Evolutionary conservation across 2,113 vertebrate genomes (phyloP), one percentile per base, ranked within the genome.

Genomic region (Calypte anna): DNA sequence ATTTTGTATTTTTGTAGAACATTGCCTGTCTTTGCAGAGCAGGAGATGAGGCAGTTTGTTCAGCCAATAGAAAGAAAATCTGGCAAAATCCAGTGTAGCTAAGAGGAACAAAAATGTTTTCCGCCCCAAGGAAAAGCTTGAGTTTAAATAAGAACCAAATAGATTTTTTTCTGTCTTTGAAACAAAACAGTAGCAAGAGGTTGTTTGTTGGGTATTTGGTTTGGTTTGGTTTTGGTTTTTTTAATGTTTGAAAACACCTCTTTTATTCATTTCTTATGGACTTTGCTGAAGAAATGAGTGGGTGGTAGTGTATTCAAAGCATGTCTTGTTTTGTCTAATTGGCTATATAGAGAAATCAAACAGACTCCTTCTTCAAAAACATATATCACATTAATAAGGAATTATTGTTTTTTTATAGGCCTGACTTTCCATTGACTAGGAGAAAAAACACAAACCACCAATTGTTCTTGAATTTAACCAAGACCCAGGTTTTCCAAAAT

Each of bases 251-350:
- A 79, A 92, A 96, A 87, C 53, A 44, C 9, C 3, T 80, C 20
- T 58, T 84, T 80, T 81, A 66, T 73, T 85, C 61, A 23, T 33
- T 70, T 88, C 77, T 76, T 76, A 69, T 2, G 61, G 86, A 68
- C 77, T 31, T 62, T 84, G 55, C 17, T 55, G 46, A 87, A 76
- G 48, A 79, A 88, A 88, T 27, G 67, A 80, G 51, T 90, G 48
- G 57, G 77, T 91, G 70, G n/a, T 88, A 44, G 85, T 79, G 31
- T 81, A 87, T 72, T 94, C 86, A 91, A 83, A 96, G 67, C 85
- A 86, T 86, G 61, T 86, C 79, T 67, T 82, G 24, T 87, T 72
- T 76, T 51, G 38, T 91, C 63, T 95, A 89, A 94, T 88, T 90
- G 67, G 54, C 68, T 91, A 36, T 44, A 62, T 80, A 82, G 88